These are phyloP conservation scores for Napeogenes sylphis DNA, from an alignment of 2,888 invertebrate species.

Conservation along the genomic window DNA sequence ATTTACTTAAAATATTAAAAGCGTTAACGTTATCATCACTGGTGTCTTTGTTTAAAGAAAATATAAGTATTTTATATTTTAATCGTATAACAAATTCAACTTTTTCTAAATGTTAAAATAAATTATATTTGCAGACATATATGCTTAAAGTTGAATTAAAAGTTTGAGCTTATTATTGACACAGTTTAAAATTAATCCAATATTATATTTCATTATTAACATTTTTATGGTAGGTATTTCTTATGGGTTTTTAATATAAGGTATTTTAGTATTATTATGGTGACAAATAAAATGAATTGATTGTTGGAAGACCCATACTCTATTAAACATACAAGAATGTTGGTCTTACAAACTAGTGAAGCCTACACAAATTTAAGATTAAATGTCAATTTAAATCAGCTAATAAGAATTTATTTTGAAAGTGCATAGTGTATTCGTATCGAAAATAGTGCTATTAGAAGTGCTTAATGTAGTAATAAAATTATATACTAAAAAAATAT, in stretches of 20 bases:
- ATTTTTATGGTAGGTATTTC: too few species aligned
- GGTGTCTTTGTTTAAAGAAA: constrained; percentile 21
- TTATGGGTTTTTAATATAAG: too few species aligned
- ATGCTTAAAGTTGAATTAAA: too few species aligned
- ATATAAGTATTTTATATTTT: neutral
- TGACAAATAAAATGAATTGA: too few species aligned
- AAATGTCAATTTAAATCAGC: constrained; percentile 18
- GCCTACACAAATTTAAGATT: constrained; percentile 6
- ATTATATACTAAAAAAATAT: constrained; percentile 9
- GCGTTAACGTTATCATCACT: constrained; percentile 55
- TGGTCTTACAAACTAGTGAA: neutral
- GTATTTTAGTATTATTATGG: too few species aligned
- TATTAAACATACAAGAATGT: neutral
- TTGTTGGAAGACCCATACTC: neutral
- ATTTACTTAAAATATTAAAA: constrained; percentile 63
- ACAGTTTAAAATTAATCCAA: too few species aligned
- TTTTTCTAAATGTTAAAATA: neutral
- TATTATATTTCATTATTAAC: too few species aligned
- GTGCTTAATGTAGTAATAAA: constrained; percentile 21
- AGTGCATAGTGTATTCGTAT: constrained; percentile 29
- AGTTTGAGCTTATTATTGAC: too few species aligned
- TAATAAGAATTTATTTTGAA: constrained; percentile 18
- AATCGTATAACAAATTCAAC: neutral
- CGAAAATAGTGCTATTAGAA: constrained; percentile 27
- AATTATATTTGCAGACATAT: neutral